Evolutionary conservation across 2,888 invertebrate species (phyloP), one percentile per base, ranked within the genome.

Genomic region (Oxyscelio sp.): DNA sequence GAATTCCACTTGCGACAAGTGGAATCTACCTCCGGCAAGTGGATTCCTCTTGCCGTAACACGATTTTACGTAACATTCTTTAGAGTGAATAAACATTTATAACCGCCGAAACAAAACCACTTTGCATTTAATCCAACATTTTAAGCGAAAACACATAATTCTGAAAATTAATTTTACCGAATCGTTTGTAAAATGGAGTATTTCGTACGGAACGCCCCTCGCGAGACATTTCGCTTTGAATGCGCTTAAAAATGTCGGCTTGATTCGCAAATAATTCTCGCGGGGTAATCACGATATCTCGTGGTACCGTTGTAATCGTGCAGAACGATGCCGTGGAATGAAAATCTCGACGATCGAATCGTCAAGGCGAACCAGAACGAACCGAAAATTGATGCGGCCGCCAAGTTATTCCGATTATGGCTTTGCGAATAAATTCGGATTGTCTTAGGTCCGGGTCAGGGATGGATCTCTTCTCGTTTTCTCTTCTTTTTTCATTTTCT

Each of bases 281-380:
- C 63, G 65, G 71, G 54, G n/a, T 19, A 58, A 73, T 50, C 79
- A 80, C 68, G 79, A 80, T 80, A 74, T 63, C 73, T 50, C 31
- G 13, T 40, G 58, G 71, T 83, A 85, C 82, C 82, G 85, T 83
- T 80, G 85, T 70, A 77, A 80, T 78, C 79, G 83, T 83, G 80
- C 83, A 48, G 45, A 65, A 31, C 56, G 48, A 17, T 61, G 66
- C 71, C 66, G 65, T 77, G 83, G 66, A 83, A 85, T 83, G 79
- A 80, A 83, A 85, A 83, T 85, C 83, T 80, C 80, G 66, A 52
- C 75, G 73, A 85, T 83, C 78, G 68, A 80, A 83, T 81, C 80
- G 77, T 85, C 83, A 78, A 82, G 73, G 56, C 70, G 52, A 77
- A 56, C 56, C 56, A 52, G 74, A 79, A 56, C 52, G 58, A 78